Evolutionary conservation across 2,888 invertebrate species (phyloP), one percentile per base, ranked within the genome.

Genomic region (Dione vanillae): DNA sequence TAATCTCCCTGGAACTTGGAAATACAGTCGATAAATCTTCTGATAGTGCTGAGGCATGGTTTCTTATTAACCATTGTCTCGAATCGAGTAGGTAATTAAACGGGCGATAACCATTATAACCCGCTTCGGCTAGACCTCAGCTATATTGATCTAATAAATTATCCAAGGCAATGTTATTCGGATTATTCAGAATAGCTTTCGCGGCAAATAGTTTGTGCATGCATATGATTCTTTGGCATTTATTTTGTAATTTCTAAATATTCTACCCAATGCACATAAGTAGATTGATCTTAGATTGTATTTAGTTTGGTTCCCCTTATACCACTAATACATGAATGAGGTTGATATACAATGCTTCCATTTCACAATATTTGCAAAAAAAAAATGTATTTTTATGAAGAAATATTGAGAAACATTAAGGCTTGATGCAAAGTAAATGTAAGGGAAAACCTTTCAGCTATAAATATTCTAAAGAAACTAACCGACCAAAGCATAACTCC

Each of bases 1-100:
- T 88, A 88, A 89, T 89, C 87, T 87, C 83, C 79, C 75, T 62
- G 81, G 81, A 87, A 88, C 83, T 87, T 87, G 82, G 82, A 79
- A 86, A 84, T 84, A 83, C 81, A 74, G 76, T 81, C 84, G 78
- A 90, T 92, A 92, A 91, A 92, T 92, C 92, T 90, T 75, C 75
- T 82, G 83, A 86, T 87, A 86, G 87, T 88, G 86, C 83, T 87
- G 85, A 87, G 85, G 81, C 84, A 83, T 82, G 85, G 87, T 87
- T 92, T 92, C 92, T 93, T 93, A 92, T 89, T 90, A 92, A 87
- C 90, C 87, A 91, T 92, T 90, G 92, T 92, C 90, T 90, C 83
- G 79, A 82, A 84, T 86, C 82, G 85, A 83, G 82, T 81, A 85
- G 78, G 92, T 91, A 92, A 92, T 92, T 92, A 92, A 90, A 90